These are phyloP conservation scores for Gobiocypris rarus DNA, from an alignment of 2,113 vertebrate genomes.

Conservation along the genomic window DNA sequence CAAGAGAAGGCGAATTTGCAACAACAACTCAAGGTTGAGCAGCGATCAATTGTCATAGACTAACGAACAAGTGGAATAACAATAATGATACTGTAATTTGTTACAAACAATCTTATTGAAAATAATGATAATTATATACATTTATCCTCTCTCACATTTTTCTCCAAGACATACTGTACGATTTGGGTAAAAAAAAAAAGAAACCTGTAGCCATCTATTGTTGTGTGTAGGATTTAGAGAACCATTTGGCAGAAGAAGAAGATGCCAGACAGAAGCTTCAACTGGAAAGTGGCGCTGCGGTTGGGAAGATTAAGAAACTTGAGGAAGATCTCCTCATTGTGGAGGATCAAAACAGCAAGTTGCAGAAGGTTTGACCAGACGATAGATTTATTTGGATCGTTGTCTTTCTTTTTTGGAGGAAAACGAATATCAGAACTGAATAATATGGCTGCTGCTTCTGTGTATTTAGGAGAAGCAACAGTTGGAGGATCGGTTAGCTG, in stretches of 20 bases:
- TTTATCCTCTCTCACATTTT: neutral
- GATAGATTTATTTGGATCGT: neutral
- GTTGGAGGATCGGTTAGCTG: conserved; percentile 88
- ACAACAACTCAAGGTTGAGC: conserved; percentile 86
- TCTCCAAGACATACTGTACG: neutral
- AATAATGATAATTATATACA: too few species aligned
- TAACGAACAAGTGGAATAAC: neutral
- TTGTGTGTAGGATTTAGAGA: conserved; percentile 83
- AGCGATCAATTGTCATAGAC: neutral
- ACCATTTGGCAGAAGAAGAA: conserved; percentile 86
- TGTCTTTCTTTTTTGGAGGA: too few species aligned
- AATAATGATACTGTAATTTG: neutral
- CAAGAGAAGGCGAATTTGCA: conserved; percentile 91
- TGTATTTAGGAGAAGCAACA: conserved; percentile 85
- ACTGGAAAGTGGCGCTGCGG: conserved; percentile 86
- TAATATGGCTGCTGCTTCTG: neutral
- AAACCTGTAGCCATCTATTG: neutral
- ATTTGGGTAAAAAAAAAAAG: neutral
- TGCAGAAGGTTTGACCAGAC: conserved; percentile 80
- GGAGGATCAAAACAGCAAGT: conserved; percentile 93
- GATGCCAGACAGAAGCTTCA: conserved; percentile 88
- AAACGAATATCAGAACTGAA: neutral
- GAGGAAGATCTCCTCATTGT: conserved; percentile 90
- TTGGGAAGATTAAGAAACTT: conserved; percentile 92
- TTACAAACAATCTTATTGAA: neutral